These are phyloP conservation scores for Channa maculata DNA, from an alignment of 2,113 vertebrate genomes.

Conservation along the genomic window DNA sequence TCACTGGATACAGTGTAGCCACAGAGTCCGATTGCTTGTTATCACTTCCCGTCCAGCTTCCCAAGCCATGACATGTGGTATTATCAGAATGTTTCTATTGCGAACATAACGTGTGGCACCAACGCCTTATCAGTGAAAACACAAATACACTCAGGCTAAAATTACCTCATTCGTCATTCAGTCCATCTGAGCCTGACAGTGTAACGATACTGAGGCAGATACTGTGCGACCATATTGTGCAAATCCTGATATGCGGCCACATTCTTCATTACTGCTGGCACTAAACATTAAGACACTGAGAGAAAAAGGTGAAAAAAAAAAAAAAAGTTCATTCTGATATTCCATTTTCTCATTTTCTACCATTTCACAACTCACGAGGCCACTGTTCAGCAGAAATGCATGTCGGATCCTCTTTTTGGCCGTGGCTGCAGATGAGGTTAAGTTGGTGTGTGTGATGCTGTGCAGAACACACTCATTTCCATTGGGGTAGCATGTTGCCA, in stretches of 20 bases:
- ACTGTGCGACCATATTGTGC: slow-evolving; percentile 5
- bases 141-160: slow-evolving; percentile 47
- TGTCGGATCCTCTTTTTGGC: slow-evolving; percentile 72
- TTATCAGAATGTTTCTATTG: slow-evolving; percentile 62
- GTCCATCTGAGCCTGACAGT: slow-evolving; percentile 49
- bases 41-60: slow-evolving; percentile 71
- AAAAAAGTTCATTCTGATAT: slow-evolving; percentile 30
- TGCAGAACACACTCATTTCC: slow-evolving; percentile 75
- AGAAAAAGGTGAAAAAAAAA: slow-evolving; percentile 29
- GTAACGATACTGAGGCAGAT: slow-evolving; percentile 15
- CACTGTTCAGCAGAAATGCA: slow-evolving; percentile 42
- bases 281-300: slow-evolving; percentile 4
- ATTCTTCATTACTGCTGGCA: not conserved
- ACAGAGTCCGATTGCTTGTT: slow-evolving; percentile 55
- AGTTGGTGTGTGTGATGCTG: slow-evolving; percentile 68
- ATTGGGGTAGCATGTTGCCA: slow-evolving; percentile 69
- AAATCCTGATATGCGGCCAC: slow-evolving; percentile 1
- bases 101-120: slow-evolving; percentile 42
- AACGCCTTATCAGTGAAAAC: slow-evolving; percentile 69
- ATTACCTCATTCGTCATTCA: slow-evolving; percentile 60
- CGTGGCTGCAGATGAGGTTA: slow-evolving; percentile 55
- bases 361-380: slow-evolving; percentile 60
- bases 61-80: slow-evolving; percentile 35
- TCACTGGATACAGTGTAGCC: slow-evolving; percentile 22
- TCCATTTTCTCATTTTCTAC: slow-evolving; percentile 33